These are phyloP conservation scores for chimpanzee (Pan troglodytes) DNA, from an alignment of 2,113 vertebrate species.

Conservation along the genomic window NHGRI_mPanTro3-v2.1_pri NC_072413.2:30700001-30700500, in stretches of 20 bases:
- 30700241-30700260: background rate
- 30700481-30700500: background rate
- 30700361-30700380: background rate
- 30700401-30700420: background rate
- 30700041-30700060: background rate
- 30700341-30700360: background rate
- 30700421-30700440: slow-evolving; percentile 35
- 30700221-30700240: background rate
- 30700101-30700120: background rate
- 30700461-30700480: background rate
- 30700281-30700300: slow-evolving; percentile 26
- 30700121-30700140: background rate
- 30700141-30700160: background rate
- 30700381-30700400: background rate
- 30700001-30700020: background rate
- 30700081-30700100: background rate
- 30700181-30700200: background rate
- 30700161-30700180: background rate
- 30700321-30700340: background rate
- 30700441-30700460: background rate
- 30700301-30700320: slow-evolving; percentile 16
- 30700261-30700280: background rate
- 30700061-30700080: slow-evolving; percentile 24
- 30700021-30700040: background rate
- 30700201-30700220: background rate